Evolutionary conservation across 1,140 invertebrate species (phyloP), one percentile per base, ranked within the genome.

Genomic region (Leptopilina clavipes): DNA sequence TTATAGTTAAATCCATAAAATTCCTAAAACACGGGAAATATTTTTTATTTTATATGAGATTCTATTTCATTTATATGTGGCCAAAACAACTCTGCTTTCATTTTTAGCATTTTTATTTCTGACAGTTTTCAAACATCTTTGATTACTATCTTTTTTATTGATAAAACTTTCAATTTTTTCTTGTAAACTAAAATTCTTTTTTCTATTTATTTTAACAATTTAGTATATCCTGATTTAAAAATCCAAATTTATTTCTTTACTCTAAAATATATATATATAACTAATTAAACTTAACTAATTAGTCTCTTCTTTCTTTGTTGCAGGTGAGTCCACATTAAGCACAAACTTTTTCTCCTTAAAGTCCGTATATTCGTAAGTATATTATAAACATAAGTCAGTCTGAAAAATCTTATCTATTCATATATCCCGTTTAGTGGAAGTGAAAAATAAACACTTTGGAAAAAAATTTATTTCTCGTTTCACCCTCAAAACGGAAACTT

Each of bases 251-350:
- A 31, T 31, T 31, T 31, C 5, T 31, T 5, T 31, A 31, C 25
- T 2, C 5, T 2, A 31, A 31, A 31, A 31, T 31, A 31, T 2
- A 31, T 2, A 31, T 31, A 5, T 2, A 31, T 2, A 5, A 31
- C 6, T 31, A 31, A 65, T 65, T 14, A 37, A 25, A 65, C 6
- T 12, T n/a, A 31, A 31, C n/a, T 65, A 65, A 65, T 31, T 25
- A 65, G 59, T 59, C 22, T 59, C 5, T 65, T 65, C 25, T 12
- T 65, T 65, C 6, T 37, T 65, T 65, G 59, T 65, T 65, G 0
- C 59, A 65, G 59, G 59, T 65, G 59, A 65, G 59, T 65, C 59
- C 59, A 65, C 25, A 65, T 65, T 31, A 31, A 65, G 59, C 7
- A 31, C 14, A 65, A 31, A 5, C 12, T 31, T 19, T 52, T n/a